Conservation (phyloP, 2,888 invertebrate genomes). For the Parnassius mnemosyne region DNA sequence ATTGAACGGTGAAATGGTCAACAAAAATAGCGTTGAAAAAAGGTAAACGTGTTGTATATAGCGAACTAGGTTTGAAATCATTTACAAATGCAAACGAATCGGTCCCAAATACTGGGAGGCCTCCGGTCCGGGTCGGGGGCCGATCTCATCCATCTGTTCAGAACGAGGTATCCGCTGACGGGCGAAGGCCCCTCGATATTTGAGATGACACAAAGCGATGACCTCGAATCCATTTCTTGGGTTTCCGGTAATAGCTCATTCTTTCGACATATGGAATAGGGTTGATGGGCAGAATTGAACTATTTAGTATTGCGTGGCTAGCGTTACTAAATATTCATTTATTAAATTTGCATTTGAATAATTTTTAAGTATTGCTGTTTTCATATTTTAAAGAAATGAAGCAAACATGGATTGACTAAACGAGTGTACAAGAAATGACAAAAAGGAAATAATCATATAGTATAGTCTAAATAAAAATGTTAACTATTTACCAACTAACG, state of each 20-base stretch:
- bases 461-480: too few species aligned
- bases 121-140: conserved; percentile 27
- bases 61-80: conserved; percentile 39
- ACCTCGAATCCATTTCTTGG: conserved; percentile 40
- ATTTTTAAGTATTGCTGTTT: too few species aligned
- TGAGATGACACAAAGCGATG: conserved; percentile 70
- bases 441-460: too few species aligned
- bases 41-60: too few species aligned
- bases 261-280: conserved; percentile 15
- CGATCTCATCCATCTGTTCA: conserved; percentile 56
- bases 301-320: background rate
- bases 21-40: too few species aligned
- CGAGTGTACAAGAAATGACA: too few species aligned
- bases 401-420: too few species aligned
- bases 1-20: too few species aligned
- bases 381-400: too few species aligned
- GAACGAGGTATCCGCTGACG: conserved; percentile 44
- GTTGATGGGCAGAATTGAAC: conserved; percentile 1
- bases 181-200: conserved; percentile 62
- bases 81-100: conserved; percentile 58
- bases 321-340: background rate
- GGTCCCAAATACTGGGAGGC: conserved; percentile 26
- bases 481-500: too few species aligned
- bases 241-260: conserved; percentile 26
- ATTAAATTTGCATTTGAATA: too few species aligned